phyloP scores from a whole-genome alignment of 2,888 invertebrate genomes.

The Sabatieria punctata region DNA sequence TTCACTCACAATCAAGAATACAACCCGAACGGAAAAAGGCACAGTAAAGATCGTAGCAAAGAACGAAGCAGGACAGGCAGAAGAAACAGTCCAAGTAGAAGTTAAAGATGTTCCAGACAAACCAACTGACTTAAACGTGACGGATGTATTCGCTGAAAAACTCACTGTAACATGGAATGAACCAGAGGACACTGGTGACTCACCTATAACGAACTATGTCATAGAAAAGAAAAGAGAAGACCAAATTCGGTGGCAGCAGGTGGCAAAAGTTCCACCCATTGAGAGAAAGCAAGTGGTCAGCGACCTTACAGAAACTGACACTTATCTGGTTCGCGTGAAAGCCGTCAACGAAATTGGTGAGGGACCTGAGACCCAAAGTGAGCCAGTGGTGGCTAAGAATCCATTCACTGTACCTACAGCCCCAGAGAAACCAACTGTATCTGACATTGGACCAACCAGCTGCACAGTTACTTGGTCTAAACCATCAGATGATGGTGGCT shows the following conservation, averaged over 20 bases:
- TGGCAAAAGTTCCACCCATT: no score
- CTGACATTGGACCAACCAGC: slow-evolving; percentile 4
- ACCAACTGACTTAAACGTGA: slow-evolving; percentile 5
- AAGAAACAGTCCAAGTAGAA: slow-evolving; percentile 49
- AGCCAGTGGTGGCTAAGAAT: slow-evolving; percentile 56
- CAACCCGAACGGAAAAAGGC: slow-evolving; percentile 46
- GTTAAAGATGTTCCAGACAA: slow-evolving; percentile 31
- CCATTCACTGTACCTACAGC: slow-evolving; percentile 32
- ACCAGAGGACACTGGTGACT: slow-evolving; percentile 6
- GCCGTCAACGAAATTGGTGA: slow-evolving; percentile 63
- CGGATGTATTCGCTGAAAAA: slow-evolving; percentile 1
- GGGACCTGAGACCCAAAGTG: slow-evolving; percentile 52
- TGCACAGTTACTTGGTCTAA: slow-evolving; percentile 32
- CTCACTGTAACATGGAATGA: slow-evolving; percentile 7
- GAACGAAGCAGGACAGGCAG: slow-evolving; percentile 56
- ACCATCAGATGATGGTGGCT: slow-evolving; percentile 54
- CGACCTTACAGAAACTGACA: slow-evolving; percentile 49
- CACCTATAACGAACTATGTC: slow-evolving; percentile 3
- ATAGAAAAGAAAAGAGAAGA: no score
- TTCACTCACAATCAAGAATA: slow-evolving; percentile 45
- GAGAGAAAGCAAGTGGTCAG: no score
- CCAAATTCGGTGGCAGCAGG: no score
- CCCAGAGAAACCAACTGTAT: neutral
- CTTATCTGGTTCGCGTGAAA: slow-evolving; percentile 67
- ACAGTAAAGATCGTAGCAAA: slow-evolving; percentile 50